Evolutionary conservation across 2,888 invertebrate species (phyloP).

Genomic region (Philereme vetulata): DNA sequence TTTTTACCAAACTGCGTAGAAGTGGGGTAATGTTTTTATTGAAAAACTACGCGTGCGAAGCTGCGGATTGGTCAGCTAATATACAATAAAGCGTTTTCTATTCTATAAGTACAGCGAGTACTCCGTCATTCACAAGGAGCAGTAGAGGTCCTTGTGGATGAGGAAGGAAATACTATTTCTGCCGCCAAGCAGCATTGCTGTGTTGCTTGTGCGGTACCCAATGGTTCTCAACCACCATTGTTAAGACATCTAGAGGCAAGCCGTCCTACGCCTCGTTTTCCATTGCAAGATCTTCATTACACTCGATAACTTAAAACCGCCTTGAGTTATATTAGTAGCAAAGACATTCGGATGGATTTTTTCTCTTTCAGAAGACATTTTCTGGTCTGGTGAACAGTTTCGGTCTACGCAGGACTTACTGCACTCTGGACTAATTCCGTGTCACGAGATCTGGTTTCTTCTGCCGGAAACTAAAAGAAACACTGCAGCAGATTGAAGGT

Average conservation of each 20-base stretch:
- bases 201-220: too few species aligned
- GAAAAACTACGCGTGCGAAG: too few species aligned
- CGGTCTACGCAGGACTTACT: conserved; percentile 84
- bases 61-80: too few species aligned
- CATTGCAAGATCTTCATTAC: conserved; percentile 88
- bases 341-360: conserved; percentile 81
- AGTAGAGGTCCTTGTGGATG: too few species aligned
- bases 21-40: too few species aligned
- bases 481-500: conserved; percentile 86
- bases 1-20: too few species aligned
- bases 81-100: too few species aligned
- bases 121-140: too few species aligned
- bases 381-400: conserved; percentile 75
- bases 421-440: conserved; percentile 78
- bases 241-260: conserved; percentile 81
- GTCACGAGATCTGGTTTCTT: conserved; percentile 74
- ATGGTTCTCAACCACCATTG: conserved; percentile 68
- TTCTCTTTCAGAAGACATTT: conserved; percentile 84
- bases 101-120: too few species aligned
- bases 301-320: too few species aligned
- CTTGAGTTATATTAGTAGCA: conserved; percentile 84
- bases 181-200: too few species aligned
- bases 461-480: conserved; percentile 87
- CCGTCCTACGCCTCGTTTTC: conserved; percentile 87
- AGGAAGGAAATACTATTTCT: too few species aligned